phyloP scores from a whole-genome alignment of 37 sponge, comb jelly and placozoan species.

The Tethya wilhelma region DNA sequence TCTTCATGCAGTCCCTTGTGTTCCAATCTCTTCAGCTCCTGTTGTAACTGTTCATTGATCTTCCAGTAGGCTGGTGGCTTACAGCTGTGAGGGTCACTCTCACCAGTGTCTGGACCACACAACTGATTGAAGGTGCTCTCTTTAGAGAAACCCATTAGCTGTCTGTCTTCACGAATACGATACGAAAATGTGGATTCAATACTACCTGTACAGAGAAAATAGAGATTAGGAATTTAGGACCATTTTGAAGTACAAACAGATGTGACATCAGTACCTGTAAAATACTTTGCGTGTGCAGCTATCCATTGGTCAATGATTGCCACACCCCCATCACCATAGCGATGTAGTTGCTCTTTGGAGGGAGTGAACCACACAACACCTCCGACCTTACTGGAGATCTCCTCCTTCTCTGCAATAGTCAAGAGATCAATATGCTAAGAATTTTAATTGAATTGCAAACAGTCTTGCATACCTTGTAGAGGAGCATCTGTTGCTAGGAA shows the following conservation, averaged over 20 bases:
- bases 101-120: constrained; percentile 71
- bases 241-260: neutral
- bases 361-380: constrained; percentile 74
- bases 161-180: constrained; percentile 93
- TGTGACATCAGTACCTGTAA: constrained; percentile 29
- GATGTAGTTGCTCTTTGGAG: neutral
- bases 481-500: constrained; percentile 90
- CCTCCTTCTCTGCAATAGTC: constrained; percentile 46
- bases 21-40: neutral
- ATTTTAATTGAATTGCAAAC: neutral
- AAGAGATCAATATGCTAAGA: neutral
- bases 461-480: constrained; percentile 31
- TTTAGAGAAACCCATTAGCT: constrained; percentile 82
- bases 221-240: neutral
- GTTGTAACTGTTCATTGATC: neutral
- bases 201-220: constrained; percentile 55
- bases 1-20: too few species aligned
- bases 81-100: constrained; percentile 73
- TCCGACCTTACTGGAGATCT: constrained; percentile 30
- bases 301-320: constrained; percentile 99
- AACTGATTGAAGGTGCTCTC: constrained; percentile 88
- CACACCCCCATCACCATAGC: constrained; percentile 46
- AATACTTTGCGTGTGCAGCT: constrained; percentile 70
- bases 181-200: constrained; percentile 91
- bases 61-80: constrained; percentile 74